These are phyloP conservation scores for Caenorhabditis inopinata DNA, from an alignment of 1,140 invertebrate species.

Conservation along the genomic window DNA sequence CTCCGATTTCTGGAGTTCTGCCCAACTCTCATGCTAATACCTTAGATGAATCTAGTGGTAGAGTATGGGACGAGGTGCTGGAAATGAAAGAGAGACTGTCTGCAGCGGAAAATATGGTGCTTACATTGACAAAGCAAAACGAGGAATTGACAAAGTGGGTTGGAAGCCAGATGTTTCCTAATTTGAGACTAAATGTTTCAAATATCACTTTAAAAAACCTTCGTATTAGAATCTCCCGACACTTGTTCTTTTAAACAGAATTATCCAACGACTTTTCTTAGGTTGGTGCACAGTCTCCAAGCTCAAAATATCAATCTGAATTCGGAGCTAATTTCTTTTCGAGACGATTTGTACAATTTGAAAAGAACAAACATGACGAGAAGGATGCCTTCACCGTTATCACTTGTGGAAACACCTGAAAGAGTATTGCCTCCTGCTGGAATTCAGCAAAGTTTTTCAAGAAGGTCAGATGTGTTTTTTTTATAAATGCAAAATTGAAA, in stretches of 20 bases:
- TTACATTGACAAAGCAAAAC: background rate
- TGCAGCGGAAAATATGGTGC: background rate
- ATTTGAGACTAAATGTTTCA: too few relatives aligned
- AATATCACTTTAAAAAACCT: too few relatives aligned
- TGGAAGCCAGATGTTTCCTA: too few relatives aligned
- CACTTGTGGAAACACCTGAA: background rate
- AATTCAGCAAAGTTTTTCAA: conserved; percentile 3
- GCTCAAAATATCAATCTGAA: background rate
- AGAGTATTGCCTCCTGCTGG: background rate
- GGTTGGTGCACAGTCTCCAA: background rate
- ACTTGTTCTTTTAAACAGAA: too few relatives aligned
- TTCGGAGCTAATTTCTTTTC: background rate
- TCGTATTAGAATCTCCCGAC: too few relatives aligned
- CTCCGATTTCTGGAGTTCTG: background rate
- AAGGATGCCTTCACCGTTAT: background rate
- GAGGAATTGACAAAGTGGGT: background rate
- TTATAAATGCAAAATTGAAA: too few relatives aligned
- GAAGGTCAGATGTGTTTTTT: too few relatives aligned
- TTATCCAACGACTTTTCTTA: background rate
- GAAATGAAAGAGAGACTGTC: background rate
- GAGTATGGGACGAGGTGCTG: background rate
- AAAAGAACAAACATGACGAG: conserved; percentile 10
- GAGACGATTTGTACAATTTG: background rate
- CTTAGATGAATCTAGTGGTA: background rate
- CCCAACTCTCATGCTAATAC: conserved; percentile 5